Evolutionary conservation across 2,888 invertebrate genomes (phyloP), one percentile per base, ranked within the genome.

Genomic region (Scaptomyza polygonia): DNA sequence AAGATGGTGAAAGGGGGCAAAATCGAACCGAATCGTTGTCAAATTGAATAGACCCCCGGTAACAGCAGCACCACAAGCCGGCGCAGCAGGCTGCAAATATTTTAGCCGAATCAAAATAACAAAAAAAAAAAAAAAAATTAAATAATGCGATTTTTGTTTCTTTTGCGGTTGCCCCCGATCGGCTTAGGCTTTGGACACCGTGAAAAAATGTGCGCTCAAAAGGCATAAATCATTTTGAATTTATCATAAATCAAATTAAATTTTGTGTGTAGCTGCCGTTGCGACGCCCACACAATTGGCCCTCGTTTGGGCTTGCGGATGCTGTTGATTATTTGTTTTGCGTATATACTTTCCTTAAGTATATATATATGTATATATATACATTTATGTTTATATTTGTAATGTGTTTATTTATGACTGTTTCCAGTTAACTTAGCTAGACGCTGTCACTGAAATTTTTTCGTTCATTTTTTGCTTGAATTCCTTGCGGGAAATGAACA

Each of bases 221-320:
- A 86, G 72, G 83, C 80, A 85, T 85, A 85, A 85, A 85, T 87
- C 85, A 87, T 82, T 72, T 70, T 49, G 81, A 78, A 83, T 81
- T 87, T 87, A 87, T 85, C 83, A 85, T 87, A 85, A 85, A 85
- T 85, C 85, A 85, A 79, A 87, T 87, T 83, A 72, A 85, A 87
- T 85, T 82, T 65, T 58, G 57, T 63, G 25, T 67, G 62, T 27
- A 53, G 52, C 74, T 58, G 66, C 62, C 63, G 58, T 47, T 42
- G 45, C 58, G 49, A 25, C 11, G 9, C 39, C 62, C 4, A 57
- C 39, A 43, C 48, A 30, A 21, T 18, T 47, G 43, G 61, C 54
- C 42, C 39, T n/a, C 39, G 18, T 54, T 52, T 44, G 29, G 52
- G 29, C 16, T 44, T 59, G 21, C n/a, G 43, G 27, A 25, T 39